phyloP scores from a whole-genome alignment of 2,113 vertebrate species.

The Chiloscyllium plagiosum region DNA sequence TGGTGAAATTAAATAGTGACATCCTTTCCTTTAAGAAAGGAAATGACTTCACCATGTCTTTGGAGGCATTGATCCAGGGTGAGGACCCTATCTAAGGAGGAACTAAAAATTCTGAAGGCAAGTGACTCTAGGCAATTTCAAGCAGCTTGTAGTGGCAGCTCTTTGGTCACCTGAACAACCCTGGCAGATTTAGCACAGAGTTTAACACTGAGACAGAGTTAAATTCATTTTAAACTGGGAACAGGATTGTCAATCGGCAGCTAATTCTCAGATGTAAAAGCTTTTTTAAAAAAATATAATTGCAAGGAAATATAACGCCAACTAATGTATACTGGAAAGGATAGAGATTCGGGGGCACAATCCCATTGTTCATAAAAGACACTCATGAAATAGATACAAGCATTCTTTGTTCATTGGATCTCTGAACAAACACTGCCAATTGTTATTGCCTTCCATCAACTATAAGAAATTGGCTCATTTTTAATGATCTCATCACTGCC shows the following conservation, averaged over 20 bases:
- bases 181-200: not conserved
- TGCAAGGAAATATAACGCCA: not conserved
- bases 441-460: not conserved
- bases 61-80: not conserved
- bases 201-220: not conserved
- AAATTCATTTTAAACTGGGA: not conserved
- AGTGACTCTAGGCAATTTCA: not conserved
- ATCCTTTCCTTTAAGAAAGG: not conserved
- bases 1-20: not conserved
- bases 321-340: not conserved
- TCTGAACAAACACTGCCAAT: conserved; percentile 1
- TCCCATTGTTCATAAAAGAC: not conserved
- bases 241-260: not conserved
- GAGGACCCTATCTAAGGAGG: not conserved
- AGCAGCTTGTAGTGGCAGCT: not conserved
- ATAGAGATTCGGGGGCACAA: not conserved
- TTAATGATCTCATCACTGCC: not conserved
- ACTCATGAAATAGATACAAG: not conserved
- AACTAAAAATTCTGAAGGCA: not conserved
- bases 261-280: not conserved
- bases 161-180: not conserved
- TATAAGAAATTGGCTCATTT: not conserved
- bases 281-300: not conserved
- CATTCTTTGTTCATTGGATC: not conserved
- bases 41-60: not conserved